Evolutionary conservation across 2,113 vertebrate genomes (phyloP).

Genomic region (Tetrao urogallus): DNA sequence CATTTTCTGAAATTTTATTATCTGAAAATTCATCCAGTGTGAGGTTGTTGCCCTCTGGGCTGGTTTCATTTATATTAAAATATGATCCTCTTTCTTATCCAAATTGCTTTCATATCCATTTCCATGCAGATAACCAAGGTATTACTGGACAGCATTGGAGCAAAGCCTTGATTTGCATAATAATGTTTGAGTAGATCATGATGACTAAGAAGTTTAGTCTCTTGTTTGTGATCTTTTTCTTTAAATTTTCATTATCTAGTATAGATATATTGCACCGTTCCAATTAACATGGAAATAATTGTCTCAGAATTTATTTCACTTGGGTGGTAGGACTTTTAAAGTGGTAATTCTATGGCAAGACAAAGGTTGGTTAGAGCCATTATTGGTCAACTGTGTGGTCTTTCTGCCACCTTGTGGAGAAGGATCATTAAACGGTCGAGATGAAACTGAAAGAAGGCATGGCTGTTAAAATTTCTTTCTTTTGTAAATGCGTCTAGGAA

Average conservation of each 20-base stretch:
- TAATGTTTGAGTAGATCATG: not conserved
- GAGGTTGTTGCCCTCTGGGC: not conserved
- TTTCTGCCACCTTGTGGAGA: conserved; percentile 79
- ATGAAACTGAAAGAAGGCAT: not conserved
- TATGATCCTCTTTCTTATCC: not conserved
- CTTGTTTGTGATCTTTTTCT: not conserved
- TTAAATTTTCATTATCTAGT: not conserved
- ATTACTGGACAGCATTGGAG: not conserved
- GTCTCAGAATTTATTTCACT: not conserved
- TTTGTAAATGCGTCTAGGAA: not conserved
- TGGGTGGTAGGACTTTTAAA: not conserved
- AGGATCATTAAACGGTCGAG: conserved; percentile 42
- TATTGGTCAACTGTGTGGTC: conserved; percentile 60
- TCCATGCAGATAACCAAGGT: conserved; percentile 19
- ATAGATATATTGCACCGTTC: not conserved
- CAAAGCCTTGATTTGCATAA: conserved; percentile 33
- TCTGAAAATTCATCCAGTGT: not conserved
- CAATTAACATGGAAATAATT: not conserved
- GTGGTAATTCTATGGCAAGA: not conserved
- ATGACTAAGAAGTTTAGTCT: conserved; percentile 53
- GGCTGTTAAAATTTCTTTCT: not conserved
- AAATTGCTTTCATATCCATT: conserved; percentile 10
- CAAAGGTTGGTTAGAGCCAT: not conserved
- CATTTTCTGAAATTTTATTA: not conserved
- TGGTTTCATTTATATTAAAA: conserved; percentile 12